These are phyloP conservation scores for Psilopogon haemacephalus DNA, from an alignment of 2,113 vertebrate species.

Conservation along the genomic window DNA sequence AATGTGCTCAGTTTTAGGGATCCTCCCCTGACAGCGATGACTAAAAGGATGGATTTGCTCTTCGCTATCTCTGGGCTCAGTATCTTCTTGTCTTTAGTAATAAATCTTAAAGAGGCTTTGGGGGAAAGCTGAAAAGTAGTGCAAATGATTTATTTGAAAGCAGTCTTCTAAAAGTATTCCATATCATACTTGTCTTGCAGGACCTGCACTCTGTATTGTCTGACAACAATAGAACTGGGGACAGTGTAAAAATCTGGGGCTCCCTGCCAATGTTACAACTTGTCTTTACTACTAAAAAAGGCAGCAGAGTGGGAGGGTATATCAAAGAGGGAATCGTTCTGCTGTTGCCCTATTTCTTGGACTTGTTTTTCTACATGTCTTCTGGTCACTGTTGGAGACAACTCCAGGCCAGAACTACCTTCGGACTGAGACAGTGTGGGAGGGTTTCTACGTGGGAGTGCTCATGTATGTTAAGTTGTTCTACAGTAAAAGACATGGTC, in stretches of 20 bases:
- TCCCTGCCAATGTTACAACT: constrained; percentile 44
- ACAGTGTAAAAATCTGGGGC: constrained; percentile 39
- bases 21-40: neutral
- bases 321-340: neutral
- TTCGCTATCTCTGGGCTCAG: neutral
- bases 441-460: neutral
- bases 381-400: neutral
- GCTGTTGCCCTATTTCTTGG: neutral
- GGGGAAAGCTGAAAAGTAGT: neutral
- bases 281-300: constrained; percentile 65
- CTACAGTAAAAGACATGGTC: neutral
- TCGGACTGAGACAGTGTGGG: neutral
- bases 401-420: neutral
- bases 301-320: constrained; percentile 48
- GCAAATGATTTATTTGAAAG: neutral
- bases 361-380: neutral
- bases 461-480: neutral
- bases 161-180: neutral
- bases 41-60: neutral
- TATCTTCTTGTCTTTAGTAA: neutral
- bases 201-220: constrained; percentile 18
- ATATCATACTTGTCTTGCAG: neutral
- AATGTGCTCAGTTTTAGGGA: neutral
- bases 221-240: constrained; percentile 31
- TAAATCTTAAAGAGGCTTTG: neutral